These are phyloP conservation scores for Microtus agrestis DNA, from an alignment of 2,797 vertebrate genomes.

Conservation along the genomic window DNA sequence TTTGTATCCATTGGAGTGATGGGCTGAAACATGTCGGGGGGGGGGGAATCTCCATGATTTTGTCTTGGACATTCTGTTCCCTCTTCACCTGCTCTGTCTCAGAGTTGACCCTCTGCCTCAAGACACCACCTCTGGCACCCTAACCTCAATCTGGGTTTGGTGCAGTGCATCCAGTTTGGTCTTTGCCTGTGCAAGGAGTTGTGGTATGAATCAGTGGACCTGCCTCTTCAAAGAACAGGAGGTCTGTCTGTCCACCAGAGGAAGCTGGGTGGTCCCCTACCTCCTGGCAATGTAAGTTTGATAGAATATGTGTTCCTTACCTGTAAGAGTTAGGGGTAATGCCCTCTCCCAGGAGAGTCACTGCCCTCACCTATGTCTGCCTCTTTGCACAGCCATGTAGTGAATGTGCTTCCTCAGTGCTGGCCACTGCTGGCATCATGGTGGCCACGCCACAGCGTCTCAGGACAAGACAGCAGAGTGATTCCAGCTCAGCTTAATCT, in stretches of 20 bases:
- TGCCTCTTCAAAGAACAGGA: background rate
- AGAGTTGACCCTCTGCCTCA: background rate
- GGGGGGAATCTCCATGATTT: background rate
- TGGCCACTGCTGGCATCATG: background rate
- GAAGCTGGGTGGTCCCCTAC: background rate
- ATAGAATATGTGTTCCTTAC: background rate
- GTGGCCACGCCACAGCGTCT: background rate
- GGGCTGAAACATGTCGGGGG: constrained; percentile 43
- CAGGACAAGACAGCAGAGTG: background rate
- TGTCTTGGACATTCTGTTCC: background rate
- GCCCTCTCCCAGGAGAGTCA: background rate
- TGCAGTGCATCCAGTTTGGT: background rate
- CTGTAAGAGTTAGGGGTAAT: background rate
- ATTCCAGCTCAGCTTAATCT: background rate
- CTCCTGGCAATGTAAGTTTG: background rate
- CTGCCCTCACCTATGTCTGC: background rate
- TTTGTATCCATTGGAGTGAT: constrained; percentile 26
- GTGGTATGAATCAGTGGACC: background rate
- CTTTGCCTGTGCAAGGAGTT: background rate
- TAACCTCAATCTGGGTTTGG: background rate
- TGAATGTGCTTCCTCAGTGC: background rate
- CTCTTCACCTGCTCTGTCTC: background rate
- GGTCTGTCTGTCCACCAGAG: background rate
- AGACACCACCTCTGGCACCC: background rate
- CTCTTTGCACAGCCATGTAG: background rate